Evolutionary conservation across 2,888 invertebrate genomes (phyloP).

Genomic region (Hanleya hanleyi): DNA sequence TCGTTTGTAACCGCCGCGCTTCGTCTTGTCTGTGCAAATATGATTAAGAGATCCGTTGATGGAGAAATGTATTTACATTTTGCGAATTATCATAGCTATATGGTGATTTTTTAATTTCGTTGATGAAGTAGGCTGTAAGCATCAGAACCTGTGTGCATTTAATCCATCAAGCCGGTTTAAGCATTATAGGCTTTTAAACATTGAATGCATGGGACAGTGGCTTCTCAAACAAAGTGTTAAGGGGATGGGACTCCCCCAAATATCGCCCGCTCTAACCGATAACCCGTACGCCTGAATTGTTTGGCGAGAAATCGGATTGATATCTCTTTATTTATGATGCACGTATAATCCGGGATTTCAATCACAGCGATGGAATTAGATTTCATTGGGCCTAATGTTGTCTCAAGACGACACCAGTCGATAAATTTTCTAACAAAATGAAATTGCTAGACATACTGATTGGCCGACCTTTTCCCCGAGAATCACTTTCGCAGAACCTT

Average conservation of each 20-base stretch:
- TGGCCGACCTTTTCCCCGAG: neutral
- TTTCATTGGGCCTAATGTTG: neutral
- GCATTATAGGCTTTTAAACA: constrained; percentile 2
- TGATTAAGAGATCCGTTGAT: neutral
- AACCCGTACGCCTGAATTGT: neutral
- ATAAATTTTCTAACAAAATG: constrained; percentile 1
- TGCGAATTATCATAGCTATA: constrained; percentile 10
- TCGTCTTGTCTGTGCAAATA: constrained; percentile 1
- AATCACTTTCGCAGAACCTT: neutral
- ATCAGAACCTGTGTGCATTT: neutral
- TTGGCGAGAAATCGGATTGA: neutral
- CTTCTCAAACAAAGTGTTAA: constrained; percentile 6
- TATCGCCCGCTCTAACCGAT: neutral
- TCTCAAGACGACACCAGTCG: neutral
- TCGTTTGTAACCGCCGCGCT: neutral
- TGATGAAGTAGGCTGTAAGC: constrained; percentile 9
- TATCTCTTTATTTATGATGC: constrained; percentile 11
- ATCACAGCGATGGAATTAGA: constrained; percentile 5
- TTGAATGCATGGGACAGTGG: neutral
- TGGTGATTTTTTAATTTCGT: constrained; percentile 11
- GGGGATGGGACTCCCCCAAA: neutral
- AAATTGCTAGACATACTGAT: constrained; percentile 5
- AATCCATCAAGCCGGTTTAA: neutral
- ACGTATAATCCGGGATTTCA: constrained; percentile 7
- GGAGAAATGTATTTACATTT: constrained; percentile 10